Evolutionary conservation across 2,888 invertebrate genomes (phyloP).

Genomic region (Saturnia japonica): DNA sequence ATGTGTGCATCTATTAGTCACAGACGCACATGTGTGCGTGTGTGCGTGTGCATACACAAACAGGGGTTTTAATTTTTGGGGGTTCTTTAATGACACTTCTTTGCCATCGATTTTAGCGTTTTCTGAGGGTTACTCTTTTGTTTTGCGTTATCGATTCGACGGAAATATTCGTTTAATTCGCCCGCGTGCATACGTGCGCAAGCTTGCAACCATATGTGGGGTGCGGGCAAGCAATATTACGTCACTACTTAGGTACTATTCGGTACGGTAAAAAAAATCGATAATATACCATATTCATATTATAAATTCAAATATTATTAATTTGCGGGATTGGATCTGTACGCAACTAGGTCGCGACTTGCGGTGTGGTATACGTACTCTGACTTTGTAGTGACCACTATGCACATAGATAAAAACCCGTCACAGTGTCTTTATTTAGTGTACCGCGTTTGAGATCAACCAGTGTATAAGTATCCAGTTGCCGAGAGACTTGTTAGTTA

Average conservation of each 20-base stretch:
- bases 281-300: neutral
- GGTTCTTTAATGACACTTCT: slow-evolving; percentile 82
- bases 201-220: slow-evolving; percentile 44
- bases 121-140: slow-evolving; percentile 77
- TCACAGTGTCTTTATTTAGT: too few species aligned
- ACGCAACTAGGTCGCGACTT: too few species aligned
- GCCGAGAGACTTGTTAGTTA: too few species aligned
- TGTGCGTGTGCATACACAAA: slow-evolving; percentile 56
- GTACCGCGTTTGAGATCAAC: too few species aligned
- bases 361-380: too few species aligned
- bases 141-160: slow-evolving; percentile 70
- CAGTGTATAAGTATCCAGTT: too few species aligned
- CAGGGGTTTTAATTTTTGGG: slow-evolving; percentile 79
- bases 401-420: too few species aligned
- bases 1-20: slow-evolving; percentile 15
- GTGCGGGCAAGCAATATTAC: slow-evolving; percentile 40
- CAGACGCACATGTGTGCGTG: slow-evolving; percentile 45
- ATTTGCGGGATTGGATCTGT: too few species aligned
- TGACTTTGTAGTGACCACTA: too few species aligned
- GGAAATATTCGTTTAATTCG: slow-evolving; percentile 55
- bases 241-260: slow-evolving; percentile 25
- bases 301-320: neutral
- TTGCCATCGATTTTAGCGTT: slow-evolving; percentile 78
- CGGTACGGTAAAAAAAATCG: neutral
- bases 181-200: slow-evolving; percentile 60